Base-by-base conservation (phyloP, 92 coral and sea anemone genomes). In the Heteractis magnifica region DNA sequence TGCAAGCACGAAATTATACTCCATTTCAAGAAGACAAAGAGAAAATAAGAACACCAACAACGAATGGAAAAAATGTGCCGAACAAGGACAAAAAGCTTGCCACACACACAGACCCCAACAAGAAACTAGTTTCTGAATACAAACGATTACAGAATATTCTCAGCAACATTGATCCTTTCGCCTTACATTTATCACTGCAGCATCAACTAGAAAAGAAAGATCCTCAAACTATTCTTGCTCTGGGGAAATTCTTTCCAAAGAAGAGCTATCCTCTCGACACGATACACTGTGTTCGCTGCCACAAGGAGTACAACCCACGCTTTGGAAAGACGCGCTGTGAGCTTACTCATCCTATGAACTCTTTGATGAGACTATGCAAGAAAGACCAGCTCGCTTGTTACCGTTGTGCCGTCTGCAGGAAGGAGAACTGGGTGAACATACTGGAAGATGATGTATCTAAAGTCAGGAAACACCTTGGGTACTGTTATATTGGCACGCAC, bases 281-380 rank as follows among this genome's bases (percentile, higher is more conserved):
- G 1, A 83, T 89, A 62, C 98, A 94, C 79, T 94, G 98, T 51
- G 98, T 94, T 77, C 94, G 98, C 34, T 94, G 98, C 83, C 98
- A 94, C 90, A 86, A 91, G 51, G 95, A 94, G 52, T 94, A 91
- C 64, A 90, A 86, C 78, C 98, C 93, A 10, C 78, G 52, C 12
- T 92, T 73, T 65, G 93, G 93, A 52, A 87, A 65, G 20, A 92
- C 64, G 77, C 70, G 79, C 48, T 94, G 98, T 78, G 75, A 75
- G 55, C 88, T 94, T 10, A 65, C 82, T 20, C 98, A 94, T 81
- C 92, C 95, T 34, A 92, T 83, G 85, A 78, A 76, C 51, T 79
- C 74, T 75, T 84, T 94, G n/a, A 68, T 77, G 58, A 87, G 82
- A 84, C 20, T 82, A 34, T 75, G 90, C 74, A 90, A 91, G 52